Percentiles rank a stretch among this genome's conserved stretches.
These are phyloP conservation scores for Oryzias javanicus DNA, from an alignment of 2,113 vertebrate species.

Conservation along the genomic window DNA sequence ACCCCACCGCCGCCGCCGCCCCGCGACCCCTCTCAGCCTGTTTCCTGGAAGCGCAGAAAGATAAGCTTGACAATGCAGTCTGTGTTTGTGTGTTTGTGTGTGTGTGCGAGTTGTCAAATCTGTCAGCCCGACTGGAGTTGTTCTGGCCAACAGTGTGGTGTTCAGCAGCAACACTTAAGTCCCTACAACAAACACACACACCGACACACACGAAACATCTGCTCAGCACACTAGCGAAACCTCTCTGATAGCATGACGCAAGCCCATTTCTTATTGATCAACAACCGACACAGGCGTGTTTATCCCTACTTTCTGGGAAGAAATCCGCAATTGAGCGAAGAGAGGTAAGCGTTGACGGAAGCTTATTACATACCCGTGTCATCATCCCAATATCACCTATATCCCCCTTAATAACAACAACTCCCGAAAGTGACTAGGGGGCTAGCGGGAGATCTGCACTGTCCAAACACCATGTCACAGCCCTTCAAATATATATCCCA, in stretches of 20 bases:
- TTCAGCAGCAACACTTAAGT: conserved; percentile 59
- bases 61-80: conserved; percentile 44
- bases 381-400: conserved; percentile 37
- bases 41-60: conserved; percentile 49
- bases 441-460: conserved; percentile 54
- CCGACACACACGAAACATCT: conserved; percentile 47
- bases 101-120: conserved; percentile 58
- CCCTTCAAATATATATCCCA: conserved; percentile 52
- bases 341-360: conserved; percentile 37
- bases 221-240: conserved; percentile 22
- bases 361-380: conserved; percentile 52
- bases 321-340: not conserved
- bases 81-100: not conserved
- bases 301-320: conserved; percentile 27
- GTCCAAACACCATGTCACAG: conserved; percentile 66
- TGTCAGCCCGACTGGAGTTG: conserved; percentile 66
- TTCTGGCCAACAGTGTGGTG: conserved; percentile 66
- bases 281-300: conserved; percentile 17
- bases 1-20: too few species aligned
- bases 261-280: conserved; percentile 36
- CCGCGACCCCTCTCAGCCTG: conserved; percentile 26
- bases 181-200: conserved; percentile 49
- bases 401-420: conserved; percentile 53
- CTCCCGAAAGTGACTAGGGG: conserved; percentile 38
- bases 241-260: conserved; percentile 15